phyloP scores from a whole-genome alignment of 1,140 invertebrate genomes.

The Magallana angulata region DNA sequence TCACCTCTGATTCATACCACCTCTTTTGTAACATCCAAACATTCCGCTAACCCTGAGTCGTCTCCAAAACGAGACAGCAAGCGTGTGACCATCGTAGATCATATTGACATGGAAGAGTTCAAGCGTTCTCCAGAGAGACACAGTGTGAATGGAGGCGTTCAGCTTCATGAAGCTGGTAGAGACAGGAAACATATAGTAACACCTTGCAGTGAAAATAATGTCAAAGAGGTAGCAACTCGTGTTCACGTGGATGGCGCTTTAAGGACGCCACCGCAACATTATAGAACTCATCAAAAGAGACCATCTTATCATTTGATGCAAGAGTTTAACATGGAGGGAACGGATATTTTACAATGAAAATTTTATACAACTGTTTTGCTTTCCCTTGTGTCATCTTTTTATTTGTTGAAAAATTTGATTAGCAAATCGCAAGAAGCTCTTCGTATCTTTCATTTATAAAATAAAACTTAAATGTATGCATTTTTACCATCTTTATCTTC shows the following conservation, averaged over 20 bases:
- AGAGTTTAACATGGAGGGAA: constrained; percentile 50
- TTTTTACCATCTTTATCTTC: too few species aligned
- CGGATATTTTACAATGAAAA: background rate
- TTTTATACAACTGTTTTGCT: too few species aligned
- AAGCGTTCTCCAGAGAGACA: background rate
- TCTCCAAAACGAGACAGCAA: constrained; percentile 27
- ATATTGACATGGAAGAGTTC: constrained; percentile 5
- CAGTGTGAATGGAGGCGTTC: constrained; percentile 15
- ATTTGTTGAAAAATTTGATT: too few species aligned
- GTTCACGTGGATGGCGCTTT: constrained; percentile 49
- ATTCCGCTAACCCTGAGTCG: constrained; percentile 35
- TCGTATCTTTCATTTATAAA: too few species aligned
- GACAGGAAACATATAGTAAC: constrained; percentile 44
- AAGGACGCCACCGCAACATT: constrained; percentile 35
- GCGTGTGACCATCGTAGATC: background rate
- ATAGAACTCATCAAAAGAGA: constrained; percentile 55
- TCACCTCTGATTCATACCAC: constrained; percentile 47
- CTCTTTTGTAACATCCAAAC: constrained; percentile 49
- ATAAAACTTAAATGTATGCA: too few species aligned
- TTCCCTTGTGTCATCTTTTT: too few species aligned
- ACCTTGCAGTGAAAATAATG: constrained; percentile 12
- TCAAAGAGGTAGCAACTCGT: constrained; percentile 40
- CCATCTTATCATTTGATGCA: constrained; percentile 59
- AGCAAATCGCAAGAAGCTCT: too few species aligned
- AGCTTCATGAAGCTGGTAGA: constrained; percentile 40